Evolutionary conservation across 2,888 invertebrate species (phyloP), one percentile per base, ranked within the genome.

Genomic region (Pristionchus mayeri): DNA sequence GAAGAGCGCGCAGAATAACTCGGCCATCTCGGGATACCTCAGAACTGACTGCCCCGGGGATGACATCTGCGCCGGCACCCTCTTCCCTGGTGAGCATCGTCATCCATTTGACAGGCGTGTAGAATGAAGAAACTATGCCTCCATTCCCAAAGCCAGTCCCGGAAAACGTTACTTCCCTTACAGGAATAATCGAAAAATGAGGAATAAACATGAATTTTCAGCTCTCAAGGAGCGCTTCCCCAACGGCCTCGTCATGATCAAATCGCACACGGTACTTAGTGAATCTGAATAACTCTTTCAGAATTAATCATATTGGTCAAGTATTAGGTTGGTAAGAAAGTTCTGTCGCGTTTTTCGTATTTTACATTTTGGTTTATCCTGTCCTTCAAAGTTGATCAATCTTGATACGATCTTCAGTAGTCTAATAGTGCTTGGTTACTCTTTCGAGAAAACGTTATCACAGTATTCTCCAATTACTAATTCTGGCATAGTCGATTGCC

Each of bases 31-130:
- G 1, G 92, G 92, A 24, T 92, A 92, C 75, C 85, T 92, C 87
- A 87, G 91, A 79, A 92, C 92, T 0, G 91, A 92, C 76, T 92
- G 92, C 84, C 90, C 89, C 11, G 81, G 85, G 21, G 89, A 90
- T 67, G 92, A 92, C 30, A 92, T 92, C 85, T 92, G 92, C 76
- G 92, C 92, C 21, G 92, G 92, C 52, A 92, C 92, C 0, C 86
- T 92, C 6, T 92, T 92, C 87, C 92, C 92, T 50, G 88, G 88
- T 87, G 18, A 50, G 50, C 21, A 11, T 16, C 13, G 9, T 13
- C 27, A 27, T 63, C 27, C 9, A 21, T 21, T 21, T 57, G 21
- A 24, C 21, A 57, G 57, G 21, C n/a, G 21, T n/a, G 21, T 24
- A 18, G 7, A 13, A 11, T 11, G 57, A 21, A 57, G 57, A 11